These are phyloP conservation scores for Apteryx owenii DNA, from an alignment of 2,113 vertebrate genomes.

Conservation along the genomic window DNA sequence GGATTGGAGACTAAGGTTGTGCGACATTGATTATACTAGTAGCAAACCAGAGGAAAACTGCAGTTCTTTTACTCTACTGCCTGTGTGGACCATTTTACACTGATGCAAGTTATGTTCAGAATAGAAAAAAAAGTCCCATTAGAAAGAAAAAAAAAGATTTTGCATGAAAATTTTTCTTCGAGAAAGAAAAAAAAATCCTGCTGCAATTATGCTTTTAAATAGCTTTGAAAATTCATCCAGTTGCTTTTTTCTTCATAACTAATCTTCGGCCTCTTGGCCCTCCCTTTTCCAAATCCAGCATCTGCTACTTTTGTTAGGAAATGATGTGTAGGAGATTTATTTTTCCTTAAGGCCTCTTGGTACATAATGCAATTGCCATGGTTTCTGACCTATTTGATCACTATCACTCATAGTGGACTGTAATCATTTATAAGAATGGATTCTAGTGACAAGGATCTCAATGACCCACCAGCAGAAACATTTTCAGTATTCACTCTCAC, in stretches of 20 bases:
- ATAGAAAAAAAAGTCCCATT: neutral
- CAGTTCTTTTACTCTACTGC: neutral
- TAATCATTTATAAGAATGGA: neutral
- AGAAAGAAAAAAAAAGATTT: neutral
- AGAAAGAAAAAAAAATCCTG: neutral
- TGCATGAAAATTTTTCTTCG: neutral
- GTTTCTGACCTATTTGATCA: neutral
- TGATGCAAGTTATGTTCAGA: neutral
- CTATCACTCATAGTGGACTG: neutral
- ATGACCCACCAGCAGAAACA: neutral
- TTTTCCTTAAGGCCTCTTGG: neutral
- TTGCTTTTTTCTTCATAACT: neutral
- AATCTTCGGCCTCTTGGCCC: constrained; percentile 10
- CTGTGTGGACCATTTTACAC: neutral
- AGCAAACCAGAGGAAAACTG: neutral
- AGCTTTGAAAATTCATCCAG: neutral
- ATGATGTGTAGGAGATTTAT: neutral
- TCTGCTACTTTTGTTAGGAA: constrained; percentile 14
- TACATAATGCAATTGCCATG: neutral
- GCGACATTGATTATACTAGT: neutral
- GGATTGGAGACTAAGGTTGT: neutral
- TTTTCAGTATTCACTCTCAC: neutral
- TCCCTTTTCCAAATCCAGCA: constrained; percentile 25
- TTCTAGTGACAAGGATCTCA: neutral
- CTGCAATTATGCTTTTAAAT: neutral